Percentiles rank a stretch among this genome's conserved stretches.
Conservation (phyloP, 1,140 invertebrate species). For the Pararge aegeria region DNA sequence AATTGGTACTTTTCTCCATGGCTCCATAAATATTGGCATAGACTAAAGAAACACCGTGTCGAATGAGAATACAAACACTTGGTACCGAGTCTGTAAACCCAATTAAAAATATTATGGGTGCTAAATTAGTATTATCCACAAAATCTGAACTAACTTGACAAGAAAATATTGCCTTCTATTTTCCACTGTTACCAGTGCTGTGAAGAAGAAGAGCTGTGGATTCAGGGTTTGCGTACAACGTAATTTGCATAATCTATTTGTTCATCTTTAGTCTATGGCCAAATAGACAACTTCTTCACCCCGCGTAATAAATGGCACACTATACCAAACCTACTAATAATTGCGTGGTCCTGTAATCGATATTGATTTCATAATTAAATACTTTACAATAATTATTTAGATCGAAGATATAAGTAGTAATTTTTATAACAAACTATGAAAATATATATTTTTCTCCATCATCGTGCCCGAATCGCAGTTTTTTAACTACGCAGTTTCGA, state of each 20-base stretch:
- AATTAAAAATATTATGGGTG: too few relatives aligned
- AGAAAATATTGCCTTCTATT: too few relatives aligned
- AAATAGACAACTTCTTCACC: background rate
- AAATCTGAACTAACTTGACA: too few relatives aligned
- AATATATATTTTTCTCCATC: slow-evolving; percentile 44
- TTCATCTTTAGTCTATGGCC: slow-evolving; percentile 21
- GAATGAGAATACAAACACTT: background rate
- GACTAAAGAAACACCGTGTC: slow-evolving; percentile 10
- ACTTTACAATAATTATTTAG: slow-evolving; percentile 9
- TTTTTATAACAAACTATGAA: slow-evolving; percentile 54
- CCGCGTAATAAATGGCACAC: slow-evolving; percentile 20
- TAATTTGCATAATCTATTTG: background rate
- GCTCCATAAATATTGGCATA: slow-evolving; percentile 10
- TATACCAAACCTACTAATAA: slow-evolving; percentile 20
- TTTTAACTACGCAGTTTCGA: slow-evolving; percentile 35
- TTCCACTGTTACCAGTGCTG: too few relatives aligned
- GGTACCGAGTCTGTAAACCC: too few relatives aligned
- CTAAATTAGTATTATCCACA: too few relatives aligned
- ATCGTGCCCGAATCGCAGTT: slow-evolving; percentile 6
- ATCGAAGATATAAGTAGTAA: slow-evolving; percentile 24
- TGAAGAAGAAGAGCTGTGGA: too few relatives aligned
- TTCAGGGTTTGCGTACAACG: too few relatives aligned
- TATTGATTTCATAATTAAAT: slow-evolving; percentile 39
- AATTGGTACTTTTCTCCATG: background rate
- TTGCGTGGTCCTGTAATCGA: slow-evolving; percentile 52